phyloP scores from a whole-genome alignment of 2,888 invertebrate genomes.

The Thecocarcelia acutangulata region DNA sequence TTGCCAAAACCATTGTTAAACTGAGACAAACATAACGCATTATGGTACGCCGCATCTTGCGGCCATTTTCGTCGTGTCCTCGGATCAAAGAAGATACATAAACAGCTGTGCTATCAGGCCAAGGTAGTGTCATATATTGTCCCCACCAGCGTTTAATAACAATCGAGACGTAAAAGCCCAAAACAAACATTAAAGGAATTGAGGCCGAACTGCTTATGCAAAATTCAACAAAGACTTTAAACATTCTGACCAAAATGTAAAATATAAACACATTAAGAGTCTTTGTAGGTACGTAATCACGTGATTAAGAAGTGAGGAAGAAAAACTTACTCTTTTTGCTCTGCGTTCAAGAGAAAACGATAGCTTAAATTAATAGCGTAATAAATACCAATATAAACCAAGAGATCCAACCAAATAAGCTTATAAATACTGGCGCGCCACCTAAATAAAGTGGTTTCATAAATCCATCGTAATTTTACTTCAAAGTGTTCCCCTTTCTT shows the following conservation, averaged over 20 bases:
- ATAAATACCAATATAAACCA: conserved; percentile 88
- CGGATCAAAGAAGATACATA: conserved; percentile 90
- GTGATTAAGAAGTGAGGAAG: neutral
- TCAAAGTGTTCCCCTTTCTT: neutral
- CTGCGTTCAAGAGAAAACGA: conserved; percentile 66
- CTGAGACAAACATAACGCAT: conserved; percentile 91
- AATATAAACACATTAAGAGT: neutral
- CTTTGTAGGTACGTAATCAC: neutral
- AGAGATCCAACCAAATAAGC: conserved; percentile 92
- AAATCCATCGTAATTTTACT: neutral
- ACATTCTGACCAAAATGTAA: conserved; percentile 83
- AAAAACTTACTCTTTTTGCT: conserved; percentile 68
- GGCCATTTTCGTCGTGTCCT: conserved; percentile 90
- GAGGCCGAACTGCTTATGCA: conserved; percentile 90
- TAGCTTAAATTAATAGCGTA: conserved; percentile 81
- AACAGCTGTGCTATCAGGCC: conserved; percentile 92
- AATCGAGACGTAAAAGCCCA: conserved; percentile 95
- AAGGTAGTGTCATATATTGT: conserved; percentile 90
- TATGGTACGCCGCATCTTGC: conserved; percentile 90
- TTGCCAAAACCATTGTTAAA: conserved; percentile 90
- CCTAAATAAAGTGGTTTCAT: conserved; percentile 83
- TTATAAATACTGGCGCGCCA: conserved; percentile 97
- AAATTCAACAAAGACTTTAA: conserved; percentile 90
- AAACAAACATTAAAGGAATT: conserved; percentile 94
- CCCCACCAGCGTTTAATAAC: conserved; percentile 96